Evolutionary conservation across 2,888 invertebrate genomes (phyloP).

Genomic region (Melinaea marsaeus): DNA sequence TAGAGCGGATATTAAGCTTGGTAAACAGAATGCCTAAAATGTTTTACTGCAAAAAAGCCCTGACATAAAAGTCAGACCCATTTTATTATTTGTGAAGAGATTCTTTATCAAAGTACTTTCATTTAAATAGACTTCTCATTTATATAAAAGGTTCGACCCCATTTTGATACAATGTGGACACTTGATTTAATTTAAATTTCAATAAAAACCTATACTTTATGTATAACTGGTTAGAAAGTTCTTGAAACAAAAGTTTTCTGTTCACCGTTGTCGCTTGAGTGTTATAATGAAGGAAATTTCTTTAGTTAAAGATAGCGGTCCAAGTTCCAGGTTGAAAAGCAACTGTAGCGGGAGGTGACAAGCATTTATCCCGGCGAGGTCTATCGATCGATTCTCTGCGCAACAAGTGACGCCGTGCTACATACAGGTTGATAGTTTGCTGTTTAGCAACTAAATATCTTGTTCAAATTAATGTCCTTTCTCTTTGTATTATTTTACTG

Average conservation of each 20-base stretch:
- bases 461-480: too few species aligned
- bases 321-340: conserved; percentile 38
- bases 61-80: neutral
- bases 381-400: conserved; percentile 67
- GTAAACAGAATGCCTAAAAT: neutral
- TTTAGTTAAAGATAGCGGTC: conserved; percentile 3
- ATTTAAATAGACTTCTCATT: neutral
- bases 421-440: conserved; percentile 16
- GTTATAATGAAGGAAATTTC: neutral
- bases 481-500: too few species aligned
- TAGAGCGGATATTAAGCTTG: too few species aligned
- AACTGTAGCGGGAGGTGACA: conserved; percentile 39
- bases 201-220: too few species aligned
- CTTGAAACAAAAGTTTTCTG: too few species aligned
- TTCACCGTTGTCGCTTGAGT: too few species aligned
- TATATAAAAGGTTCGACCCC: neutral
- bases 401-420: conserved; percentile 60
- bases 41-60: conserved; percentile 1
- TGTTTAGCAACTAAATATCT: neutral
- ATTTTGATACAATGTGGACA: neutral
- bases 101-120: conserved; percentile 1
- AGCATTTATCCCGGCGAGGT: conserved; percentile 38
- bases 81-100: conserved; percentile 2
- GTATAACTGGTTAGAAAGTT: too few species aligned
- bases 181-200: too few species aligned